Percentiles rank a stretch among this genome's conserved stretches.
Evolutionary conservation across 2,113 vertebrate species (phyloP).

Genomic region (Chaetura pelagica): DNA sequence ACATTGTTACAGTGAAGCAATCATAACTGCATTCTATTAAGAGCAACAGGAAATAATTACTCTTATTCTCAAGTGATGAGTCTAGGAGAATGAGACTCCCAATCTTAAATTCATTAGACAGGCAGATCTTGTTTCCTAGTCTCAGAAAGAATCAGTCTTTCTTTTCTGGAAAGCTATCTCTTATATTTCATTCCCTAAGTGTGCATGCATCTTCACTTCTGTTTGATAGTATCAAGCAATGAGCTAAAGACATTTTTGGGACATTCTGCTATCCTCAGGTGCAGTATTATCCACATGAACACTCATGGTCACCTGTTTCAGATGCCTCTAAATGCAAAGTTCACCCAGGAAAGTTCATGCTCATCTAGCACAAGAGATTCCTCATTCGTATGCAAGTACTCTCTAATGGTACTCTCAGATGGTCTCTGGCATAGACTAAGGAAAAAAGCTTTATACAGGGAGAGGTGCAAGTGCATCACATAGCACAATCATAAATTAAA

Average conservation of each 20-base stretch:
- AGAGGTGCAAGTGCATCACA: neutral
- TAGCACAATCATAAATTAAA: neutral
- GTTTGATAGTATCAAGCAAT: neutral
- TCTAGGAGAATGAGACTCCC: slow-evolving; percentile 71
- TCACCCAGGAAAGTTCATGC: neutral
- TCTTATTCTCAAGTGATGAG: slow-evolving; percentile 80
- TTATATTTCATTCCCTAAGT: neutral
- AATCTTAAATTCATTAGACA: slow-evolving; percentile 72
- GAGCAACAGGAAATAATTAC: slow-evolving; percentile 81
- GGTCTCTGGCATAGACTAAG: neutral
- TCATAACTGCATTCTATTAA: slow-evolving; percentile 79
- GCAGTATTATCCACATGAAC: neutral
- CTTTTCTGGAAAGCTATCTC: neutral
- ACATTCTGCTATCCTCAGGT: neutral
- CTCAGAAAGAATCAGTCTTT: neutral
- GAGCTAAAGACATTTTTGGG: neutral
- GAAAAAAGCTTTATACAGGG: neutral
- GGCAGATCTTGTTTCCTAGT: slow-evolving; percentile 27
- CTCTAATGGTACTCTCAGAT: neutral
- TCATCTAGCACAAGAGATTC: neutral
- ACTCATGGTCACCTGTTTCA: neutral
- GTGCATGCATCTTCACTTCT: neutral
- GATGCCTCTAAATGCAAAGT: neutral
- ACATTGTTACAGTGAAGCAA: slow-evolving; percentile 74
- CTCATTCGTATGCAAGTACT: neutral